Evolutionary conservation across 2,888 invertebrate genomes (phyloP).

Genomic region (Seladonia tumulorum): DNA sequence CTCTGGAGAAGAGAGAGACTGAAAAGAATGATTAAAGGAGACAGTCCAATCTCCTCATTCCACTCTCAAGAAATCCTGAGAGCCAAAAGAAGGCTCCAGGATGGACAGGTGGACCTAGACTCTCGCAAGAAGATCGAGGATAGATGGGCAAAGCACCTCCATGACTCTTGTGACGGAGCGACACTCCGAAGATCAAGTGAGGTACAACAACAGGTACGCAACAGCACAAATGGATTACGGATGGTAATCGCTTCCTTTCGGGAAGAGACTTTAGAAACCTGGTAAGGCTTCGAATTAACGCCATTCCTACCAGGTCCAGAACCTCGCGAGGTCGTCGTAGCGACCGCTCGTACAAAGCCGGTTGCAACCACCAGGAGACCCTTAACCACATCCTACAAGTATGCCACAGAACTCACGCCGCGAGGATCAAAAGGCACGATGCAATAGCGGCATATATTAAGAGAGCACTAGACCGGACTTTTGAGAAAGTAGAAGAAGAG

Average conservation of each 20-base stretch:
- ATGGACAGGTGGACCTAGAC: not conserved
- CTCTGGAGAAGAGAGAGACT: not conserved
- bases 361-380: no score
- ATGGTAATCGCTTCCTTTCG: not conserved
- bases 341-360: no score
- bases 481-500: no score
- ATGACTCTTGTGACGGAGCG: not conserved
- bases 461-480: no score
- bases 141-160: not conserved
- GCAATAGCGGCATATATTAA: no score
- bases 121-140: not conserved
- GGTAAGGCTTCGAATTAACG: not conserved
- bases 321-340: no score
- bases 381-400: no score
- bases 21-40: not conserved
- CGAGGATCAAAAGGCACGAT: no score
- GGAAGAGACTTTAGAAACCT: not conserved
- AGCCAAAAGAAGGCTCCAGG: not conserved
- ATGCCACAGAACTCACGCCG: no score
- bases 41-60: not conserved
- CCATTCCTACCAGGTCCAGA: no score
- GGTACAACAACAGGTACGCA: no score
- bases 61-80: not conserved
- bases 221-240: constrained; percentile 2
- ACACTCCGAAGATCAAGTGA: not conserved